phyloP scores from a whole-genome alignment of 2,113 vertebrate genomes.

The Furnarius figulus region DNA sequence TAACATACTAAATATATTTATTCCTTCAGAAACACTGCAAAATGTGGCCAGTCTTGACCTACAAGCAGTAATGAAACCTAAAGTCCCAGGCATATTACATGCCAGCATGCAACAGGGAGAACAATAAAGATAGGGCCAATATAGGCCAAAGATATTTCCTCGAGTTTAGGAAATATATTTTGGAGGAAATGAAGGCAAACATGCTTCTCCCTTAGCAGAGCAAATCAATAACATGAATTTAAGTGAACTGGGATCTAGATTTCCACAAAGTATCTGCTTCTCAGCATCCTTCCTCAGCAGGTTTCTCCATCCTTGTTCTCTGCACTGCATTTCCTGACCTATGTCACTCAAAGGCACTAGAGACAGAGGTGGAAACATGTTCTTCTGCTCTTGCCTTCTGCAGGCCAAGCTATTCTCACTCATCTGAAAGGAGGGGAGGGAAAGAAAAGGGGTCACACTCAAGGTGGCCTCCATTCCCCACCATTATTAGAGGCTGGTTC shows the following conservation, averaged over 20 bases:
- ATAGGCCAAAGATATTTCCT: conserved; percentile 48
- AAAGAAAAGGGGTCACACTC: background rate
- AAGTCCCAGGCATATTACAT: conserved; percentile 54
- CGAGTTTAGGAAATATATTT: conserved; percentile 16
- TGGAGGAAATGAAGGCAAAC: conserved; percentile 16
- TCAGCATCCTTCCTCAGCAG: conserved; percentile 9
- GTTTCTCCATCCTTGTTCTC: background rate
- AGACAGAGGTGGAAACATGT: background rate
- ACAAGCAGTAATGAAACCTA: conserved; percentile 58
- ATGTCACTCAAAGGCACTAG: background rate
- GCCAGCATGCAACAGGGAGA: conserved; percentile 62
- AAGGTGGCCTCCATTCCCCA: background rate
- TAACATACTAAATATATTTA: conserved; percentile 69
- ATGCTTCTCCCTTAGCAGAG: conserved; percentile 53
- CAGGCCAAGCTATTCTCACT: background rate
- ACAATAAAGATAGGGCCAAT: conserved; percentile 12
- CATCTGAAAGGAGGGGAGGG: background rate
- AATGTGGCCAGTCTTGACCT: conserved; percentile 46
- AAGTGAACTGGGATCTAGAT: conserved; percentile 21
- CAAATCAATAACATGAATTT: conserved; percentile 22
- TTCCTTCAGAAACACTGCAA: conserved; percentile 64
- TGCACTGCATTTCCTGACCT: conserved; percentile 8
- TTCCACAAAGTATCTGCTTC: background rate
- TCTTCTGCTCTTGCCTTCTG: conserved; percentile 5
- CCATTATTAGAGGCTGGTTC: background rate